phyloP scores from a whole-genome alignment of 2,888 invertebrate species.

The Epinotia nisella region DNA sequence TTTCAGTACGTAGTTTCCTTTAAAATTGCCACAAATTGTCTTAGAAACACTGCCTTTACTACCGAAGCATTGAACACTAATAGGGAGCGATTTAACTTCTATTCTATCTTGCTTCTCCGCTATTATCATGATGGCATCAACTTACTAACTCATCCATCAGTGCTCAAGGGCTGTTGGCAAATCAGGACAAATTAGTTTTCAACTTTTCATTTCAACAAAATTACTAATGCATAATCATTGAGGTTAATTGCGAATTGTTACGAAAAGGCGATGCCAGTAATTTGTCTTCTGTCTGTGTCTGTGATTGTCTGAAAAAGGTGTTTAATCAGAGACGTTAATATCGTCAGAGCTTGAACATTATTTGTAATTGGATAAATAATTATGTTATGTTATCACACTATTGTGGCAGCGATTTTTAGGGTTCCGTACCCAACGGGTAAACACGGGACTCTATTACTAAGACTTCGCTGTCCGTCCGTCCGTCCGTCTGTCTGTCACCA shows the following conservation, averaged over 20 bases:
- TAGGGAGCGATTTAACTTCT: constrained; percentile 25
- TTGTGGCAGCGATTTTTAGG: too few relatives aligned
- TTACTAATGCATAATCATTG: background rate
- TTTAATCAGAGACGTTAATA: background rate
- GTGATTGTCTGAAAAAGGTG: constrained; percentile 1
- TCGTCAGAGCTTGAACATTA: background rate
- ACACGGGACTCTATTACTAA: too few relatives aligned
- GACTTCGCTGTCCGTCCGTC: too few relatives aligned
- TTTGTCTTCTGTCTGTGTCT: too few relatives aligned
- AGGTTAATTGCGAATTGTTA: constrained; percentile 11
- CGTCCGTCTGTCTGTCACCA: too few relatives aligned
- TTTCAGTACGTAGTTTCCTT: constrained; percentile 3
- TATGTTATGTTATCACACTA: background rate
- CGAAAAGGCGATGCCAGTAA: background rate
- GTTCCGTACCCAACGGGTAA: too few relatives aligned
- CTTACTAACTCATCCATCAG: constrained; percentile 31
- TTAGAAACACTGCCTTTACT: constrained; percentile 8
- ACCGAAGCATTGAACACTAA: constrained; percentile 32
- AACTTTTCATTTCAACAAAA: constrained; percentile 9
- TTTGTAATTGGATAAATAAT: background rate
- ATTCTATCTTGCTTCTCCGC: constrained; percentile 21
- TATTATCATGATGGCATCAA: constrained; percentile 37
- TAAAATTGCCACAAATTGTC: constrained; percentile 21
- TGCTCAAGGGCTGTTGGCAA: constrained; percentile 30
- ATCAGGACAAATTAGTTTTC: constrained; percentile 17